A percentile compares a stretch with the other conserved stretches of the same genome.
These are phyloP conservation scores for Shargacucullia verbasci DNA, from an alignment of 2,888 invertebrate genomes.

Conservation along the genomic window DNA sequence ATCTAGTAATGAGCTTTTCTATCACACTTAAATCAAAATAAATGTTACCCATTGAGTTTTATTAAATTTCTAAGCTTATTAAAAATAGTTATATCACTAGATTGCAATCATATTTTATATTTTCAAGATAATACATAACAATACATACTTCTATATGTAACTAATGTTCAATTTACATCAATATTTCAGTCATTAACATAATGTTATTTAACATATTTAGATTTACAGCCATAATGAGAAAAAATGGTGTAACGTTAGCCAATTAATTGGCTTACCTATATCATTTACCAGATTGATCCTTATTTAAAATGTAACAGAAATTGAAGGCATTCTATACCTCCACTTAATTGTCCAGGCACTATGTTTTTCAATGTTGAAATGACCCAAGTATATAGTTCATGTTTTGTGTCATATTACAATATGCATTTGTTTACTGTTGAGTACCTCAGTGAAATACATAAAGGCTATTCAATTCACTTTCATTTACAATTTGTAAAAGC, in stretches of 20 bases:
- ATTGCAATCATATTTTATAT: conserved; percentile 54
- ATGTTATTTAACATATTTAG: conserved; percentile 39
- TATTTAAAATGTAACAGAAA: conserved; percentile 26
- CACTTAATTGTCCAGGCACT: conserved; percentile 52
- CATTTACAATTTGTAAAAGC: conserved; percentile 86
- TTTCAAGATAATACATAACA: conserved; percentile 52
- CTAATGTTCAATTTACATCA: conserved; percentile 46
- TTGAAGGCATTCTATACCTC: conserved; percentile 57
- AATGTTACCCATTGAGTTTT: conserved; percentile 23
- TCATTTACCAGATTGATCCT: conserved; percentile 14
- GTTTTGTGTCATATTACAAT: conserved; percentile 45
- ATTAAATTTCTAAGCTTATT: conserved; percentile 36
- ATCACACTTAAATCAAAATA: conserved; percentile 22
- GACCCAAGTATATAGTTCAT: conserved; percentile 52
- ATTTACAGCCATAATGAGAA: conserved; percentile 31
- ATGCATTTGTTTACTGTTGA: conserved; percentile 50
- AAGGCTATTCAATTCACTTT: conserved; percentile 79
- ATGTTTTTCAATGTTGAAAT: conserved; percentile 44
- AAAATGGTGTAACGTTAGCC: conserved; percentile 19
- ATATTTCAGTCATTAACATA: conserved; percentile 54
- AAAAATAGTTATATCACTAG: conserved; percentile 50
- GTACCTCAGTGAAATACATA: conserved; percentile 77
- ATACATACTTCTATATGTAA: conserved; percentile 53
- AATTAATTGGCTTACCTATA: conserved; percentile 12
- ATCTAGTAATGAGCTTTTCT: not conserved